Percentiles rank a stretch among this genome's conserved stretches.
phyloP scores from a whole-genome alignment of 1,140 invertebrate species.

The Drosophila ercepeae region DNA sequence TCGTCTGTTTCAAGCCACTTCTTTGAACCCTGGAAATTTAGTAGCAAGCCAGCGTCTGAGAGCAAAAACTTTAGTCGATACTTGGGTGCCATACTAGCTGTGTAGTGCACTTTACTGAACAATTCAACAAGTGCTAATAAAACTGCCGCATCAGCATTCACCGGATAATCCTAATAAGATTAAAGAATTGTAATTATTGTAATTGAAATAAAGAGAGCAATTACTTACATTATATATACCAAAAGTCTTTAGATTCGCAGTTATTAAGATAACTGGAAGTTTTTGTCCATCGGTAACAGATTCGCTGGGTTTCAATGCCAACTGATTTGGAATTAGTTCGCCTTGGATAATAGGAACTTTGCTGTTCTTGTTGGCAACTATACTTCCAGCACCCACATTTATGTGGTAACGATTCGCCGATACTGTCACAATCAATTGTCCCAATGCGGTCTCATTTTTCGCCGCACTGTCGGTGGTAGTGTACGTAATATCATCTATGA shows the following conservation, averaged over 20 bases:
- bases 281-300: slow-evolving; percentile 91
- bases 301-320: slow-evolving; percentile 85
- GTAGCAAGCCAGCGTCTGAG: slow-evolving; percentile 94
- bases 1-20: slow-evolving; percentile 93
- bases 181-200: background rate
- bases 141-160: slow-evolving; percentile 91
- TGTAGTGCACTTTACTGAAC: slow-evolving; percentile 96
- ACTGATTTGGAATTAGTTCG: slow-evolving; percentile 87
- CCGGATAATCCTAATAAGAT: slow-evolving; percentile 65
- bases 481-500: slow-evolving; percentile 90
- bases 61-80: slow-evolving; percentile 96
- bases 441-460: slow-evolving; percentile 86
- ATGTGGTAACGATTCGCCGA: slow-evolving; percentile 97
- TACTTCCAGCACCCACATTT: slow-evolving; percentile 89
- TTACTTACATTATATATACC: slow-evolving; percentile 92
- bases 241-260: slow-evolving; percentile 96
- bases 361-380: slow-evolving; percentile 88
- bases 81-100: slow-evolving; percentile 90
- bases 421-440: slow-evolving; percentile 92
- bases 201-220: slow-evolving; percentile 1
- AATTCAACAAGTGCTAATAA: slow-evolving; percentile 94
- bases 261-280: slow-evolving; percentile 93
- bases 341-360: slow-evolving; percentile 94
- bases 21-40: slow-evolving; percentile 98
- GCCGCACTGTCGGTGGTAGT: slow-evolving; percentile 74